These are phyloP conservation scores for Enteromius unitaeniatus DNA, from an alignment of 2,797 vertebrate species.

Conservation along the genomic window DNA sequence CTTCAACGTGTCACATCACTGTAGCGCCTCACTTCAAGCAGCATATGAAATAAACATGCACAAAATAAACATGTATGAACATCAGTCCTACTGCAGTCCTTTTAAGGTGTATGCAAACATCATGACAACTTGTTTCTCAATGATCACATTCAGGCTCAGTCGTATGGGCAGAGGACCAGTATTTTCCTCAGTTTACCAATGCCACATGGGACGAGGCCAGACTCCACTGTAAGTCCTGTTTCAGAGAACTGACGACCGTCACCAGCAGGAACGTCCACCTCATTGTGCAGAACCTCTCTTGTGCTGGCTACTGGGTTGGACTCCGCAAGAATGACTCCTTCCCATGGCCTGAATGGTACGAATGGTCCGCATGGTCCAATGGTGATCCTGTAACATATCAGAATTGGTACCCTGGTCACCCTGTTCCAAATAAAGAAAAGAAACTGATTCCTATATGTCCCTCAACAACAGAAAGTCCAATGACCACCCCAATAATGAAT, in stretches of 20 bases:
- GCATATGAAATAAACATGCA: too few species aligned
- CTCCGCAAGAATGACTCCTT: conserved; percentile 66
- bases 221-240: conserved; percentile 70
- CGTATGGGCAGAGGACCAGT: conserved; percentile 58
- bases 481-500: not conserved
- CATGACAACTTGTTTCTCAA: not conserved
- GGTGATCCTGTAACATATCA: conserved; percentile 74
- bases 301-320: conserved; percentile 72
- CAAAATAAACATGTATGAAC: too few species aligned
- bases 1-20: too few species aligned
- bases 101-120: too few species aligned
- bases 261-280: conserved; percentile 60
- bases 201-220: conserved; percentile 70
- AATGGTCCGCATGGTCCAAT: conserved; percentile 71
- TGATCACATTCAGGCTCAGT: conserved; percentile 9
- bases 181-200: conserved; percentile 32
- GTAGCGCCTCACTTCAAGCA: too few species aligned
- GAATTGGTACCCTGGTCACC: conserved; percentile 79
- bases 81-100: too few species aligned
- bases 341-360: conserved; percentile 52
- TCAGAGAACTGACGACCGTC: conserved; percentile 72
- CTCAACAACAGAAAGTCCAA: conserved; percentile 1
- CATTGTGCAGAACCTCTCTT: conserved; percentile 45
- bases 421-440: conserved; percentile 54
- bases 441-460: conserved; percentile 20